Percentiles rank a stretch among this genome's conserved stretches.
phyloP scores from a whole-genome alignment of 2,113 vertebrate genomes.

The Monopterus albus region DNA sequence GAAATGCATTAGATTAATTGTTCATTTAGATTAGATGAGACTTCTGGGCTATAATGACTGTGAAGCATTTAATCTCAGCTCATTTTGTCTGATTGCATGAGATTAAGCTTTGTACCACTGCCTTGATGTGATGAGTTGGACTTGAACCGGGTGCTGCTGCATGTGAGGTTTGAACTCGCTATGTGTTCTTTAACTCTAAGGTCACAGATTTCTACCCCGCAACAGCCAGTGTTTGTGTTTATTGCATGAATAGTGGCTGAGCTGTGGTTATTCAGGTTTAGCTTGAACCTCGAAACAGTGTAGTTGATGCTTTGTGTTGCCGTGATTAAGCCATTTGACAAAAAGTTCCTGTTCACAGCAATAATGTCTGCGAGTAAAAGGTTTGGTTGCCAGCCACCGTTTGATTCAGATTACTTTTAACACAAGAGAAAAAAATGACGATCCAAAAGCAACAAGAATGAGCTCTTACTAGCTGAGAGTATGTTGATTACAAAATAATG shows the following conservation, averaged over 20 bases:
- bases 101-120: neutral
- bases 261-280: neutral
- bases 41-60: slow-evolving; percentile 5
- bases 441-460: neutral
- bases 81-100: neutral
- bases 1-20: slow-evolving; percentile 23
- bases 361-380: neutral
- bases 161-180: neutral
- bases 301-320: neutral
- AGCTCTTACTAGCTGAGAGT: neutral
- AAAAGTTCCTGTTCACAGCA: neutral
- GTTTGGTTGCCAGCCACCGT: neutral
- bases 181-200: neutral
- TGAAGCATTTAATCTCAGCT: slow-evolving; percentile 33
- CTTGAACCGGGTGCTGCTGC: neutral
- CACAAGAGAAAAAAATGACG: neutral
- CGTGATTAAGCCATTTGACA: slow-evolving; percentile 8
- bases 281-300: neutral
- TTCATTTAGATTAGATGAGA: neutral
- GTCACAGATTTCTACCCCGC: neutral
- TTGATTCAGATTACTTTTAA: neutral
- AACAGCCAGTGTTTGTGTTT: neutral
- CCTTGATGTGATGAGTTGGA: neutral
- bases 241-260: neutral
- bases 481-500: neutral